phyloP scores from a whole-genome alignment of 2,113 vertebrate species.

The Mustela lutreola region DNA sequence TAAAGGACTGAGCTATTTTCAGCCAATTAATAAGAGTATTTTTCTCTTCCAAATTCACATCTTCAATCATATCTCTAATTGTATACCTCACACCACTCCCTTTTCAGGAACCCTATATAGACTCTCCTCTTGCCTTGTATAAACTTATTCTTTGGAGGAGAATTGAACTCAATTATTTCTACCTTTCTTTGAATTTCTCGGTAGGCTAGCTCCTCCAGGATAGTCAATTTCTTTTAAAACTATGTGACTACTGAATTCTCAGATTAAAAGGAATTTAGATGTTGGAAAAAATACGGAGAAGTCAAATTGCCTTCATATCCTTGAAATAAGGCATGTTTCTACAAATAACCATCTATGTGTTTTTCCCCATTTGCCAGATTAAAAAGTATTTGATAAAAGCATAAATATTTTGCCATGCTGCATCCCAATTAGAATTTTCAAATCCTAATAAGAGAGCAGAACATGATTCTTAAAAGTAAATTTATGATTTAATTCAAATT shows the following conservation, averaged over 20 bases:
- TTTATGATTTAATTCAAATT: not conserved
- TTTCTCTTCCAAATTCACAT: slow-evolving; percentile 44
- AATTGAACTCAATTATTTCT: not conserved
- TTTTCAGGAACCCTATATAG: not conserved
- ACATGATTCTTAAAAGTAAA: not conserved
- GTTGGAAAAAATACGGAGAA: slow-evolving; percentile 42
- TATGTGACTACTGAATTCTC: not conserved
- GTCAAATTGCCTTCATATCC: not conserved
- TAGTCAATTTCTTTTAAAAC: slow-evolving; percentile 10
- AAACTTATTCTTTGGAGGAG: not conserved
- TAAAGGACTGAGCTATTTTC: slow-evolving; percentile 71
- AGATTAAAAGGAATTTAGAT: not conserved
- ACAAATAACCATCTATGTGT: not conserved
- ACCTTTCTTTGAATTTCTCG: slow-evolving; percentile 18
- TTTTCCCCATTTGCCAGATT: not conserved
- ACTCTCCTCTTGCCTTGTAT: not conserved
- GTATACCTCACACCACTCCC: not conserved
- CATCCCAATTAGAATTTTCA: not conserved
- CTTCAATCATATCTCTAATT: slow-evolving; percentile 20
- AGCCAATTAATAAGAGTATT: slow-evolving; percentile 54
- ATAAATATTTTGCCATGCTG: not conserved
- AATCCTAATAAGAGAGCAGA: not conserved
- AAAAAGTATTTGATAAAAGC: not conserved
- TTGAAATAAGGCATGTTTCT: slow-evolving; percentile 1
- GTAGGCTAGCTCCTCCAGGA: not conserved